Percentiles rank a stretch among this genome's conserved stretches.
These are phyloP conservation scores for Cyclura pinguis DNA, from an alignment of 2,797 vertebrate genomes.

Conservation along the genomic window DNA sequence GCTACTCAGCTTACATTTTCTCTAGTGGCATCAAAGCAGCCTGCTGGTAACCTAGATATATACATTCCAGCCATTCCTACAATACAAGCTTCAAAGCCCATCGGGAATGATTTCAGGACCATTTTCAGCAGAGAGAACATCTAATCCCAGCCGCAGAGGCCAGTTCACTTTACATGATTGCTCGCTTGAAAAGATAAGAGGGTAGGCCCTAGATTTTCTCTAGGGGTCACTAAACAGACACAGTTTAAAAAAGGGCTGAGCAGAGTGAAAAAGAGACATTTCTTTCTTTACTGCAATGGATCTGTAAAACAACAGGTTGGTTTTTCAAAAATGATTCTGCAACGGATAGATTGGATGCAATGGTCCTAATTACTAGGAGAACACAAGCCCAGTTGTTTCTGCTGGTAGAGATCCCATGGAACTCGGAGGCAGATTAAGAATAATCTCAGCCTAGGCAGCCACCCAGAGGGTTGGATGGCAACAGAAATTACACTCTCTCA, in stretches of 20 bases:
- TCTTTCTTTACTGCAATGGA: neutral
- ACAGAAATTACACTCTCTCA: neutral
- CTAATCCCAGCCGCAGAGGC: neutral
- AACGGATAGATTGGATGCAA: neutral
- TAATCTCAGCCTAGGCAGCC: neutral
- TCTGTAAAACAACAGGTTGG: neutral
- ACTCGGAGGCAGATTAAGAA: neutral
- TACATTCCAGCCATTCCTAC: slow-evolving; percentile 58
- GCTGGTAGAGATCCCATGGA: slow-evolving; percentile 1
- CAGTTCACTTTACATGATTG: slow-evolving; percentile 36
- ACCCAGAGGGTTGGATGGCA: neutral
- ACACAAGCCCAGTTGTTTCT: neutral
- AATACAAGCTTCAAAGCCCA: slow-evolving; percentile 43
- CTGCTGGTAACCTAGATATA: slow-evolving; percentile 50
- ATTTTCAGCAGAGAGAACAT: slow-evolving; percentile 35
- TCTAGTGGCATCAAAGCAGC: slow-evolving; percentile 39
- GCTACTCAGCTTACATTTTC: slow-evolving; percentile 69
- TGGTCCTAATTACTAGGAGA: neutral
- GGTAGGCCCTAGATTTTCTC: neutral
- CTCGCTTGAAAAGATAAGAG: slow-evolving; percentile 30
- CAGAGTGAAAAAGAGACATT: neutral
- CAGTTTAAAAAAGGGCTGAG: neutral
- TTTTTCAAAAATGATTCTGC: neutral
- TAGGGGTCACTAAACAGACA: neutral
- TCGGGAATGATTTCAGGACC: slow-evolving; percentile 48